Base-by-base conservation (phyloP, 2,797 vertebrate genomes). In the Lutjanus campechanus region DNA sequence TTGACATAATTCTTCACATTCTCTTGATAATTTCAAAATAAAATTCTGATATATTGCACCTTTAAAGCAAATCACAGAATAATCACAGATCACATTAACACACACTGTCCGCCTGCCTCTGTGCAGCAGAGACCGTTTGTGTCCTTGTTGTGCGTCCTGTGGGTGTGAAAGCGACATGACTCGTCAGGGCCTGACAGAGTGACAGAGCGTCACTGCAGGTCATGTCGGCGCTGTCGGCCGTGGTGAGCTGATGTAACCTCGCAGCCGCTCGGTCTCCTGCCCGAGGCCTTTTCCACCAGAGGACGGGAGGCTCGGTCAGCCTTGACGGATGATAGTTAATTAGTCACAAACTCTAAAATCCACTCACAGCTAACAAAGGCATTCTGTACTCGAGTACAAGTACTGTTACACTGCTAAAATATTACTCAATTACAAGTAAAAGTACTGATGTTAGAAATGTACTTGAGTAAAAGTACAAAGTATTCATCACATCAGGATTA, bases 171-270 rank as follows among this genome's bases (percentile, higher is more conserved):
- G 65, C 56, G 76, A 40, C 60, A 68, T 11, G 62, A 66, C 19
- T 65, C 20, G 43, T 61, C 47, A 0, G 51, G 69, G 56, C 16
- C 22, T 51, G 67, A 65, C 70, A n/a, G 83, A 69, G 82, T 65
- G 73, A 82, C 47, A 64, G 29, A 36, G 51, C 76, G 25, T 25
- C 71, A 49, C 50, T 61, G 59, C 11, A 40, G 73, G 65, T 60
- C 76, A 59, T 22, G 76, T 47, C 8, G 55, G 46, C 43, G 74
- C 74, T 76, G 75, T 47, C 11, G 8, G 58, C 44, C 59, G 43
- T 55, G 16, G 15, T 20, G 79, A 67, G 50, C 55, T 56, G 77
- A 29, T 51, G 55, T 71, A 69, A 86, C 76, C 75, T 74, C 71
- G 72, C 64, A 17, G 8, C 58, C 0, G 17, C 56, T 79, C 41